Evolutionary conservation across 2,113 vertebrate species (phyloP), one percentile per base, ranked within the genome.

Genomic region (Corythoichthys intestinalis): DNA sequence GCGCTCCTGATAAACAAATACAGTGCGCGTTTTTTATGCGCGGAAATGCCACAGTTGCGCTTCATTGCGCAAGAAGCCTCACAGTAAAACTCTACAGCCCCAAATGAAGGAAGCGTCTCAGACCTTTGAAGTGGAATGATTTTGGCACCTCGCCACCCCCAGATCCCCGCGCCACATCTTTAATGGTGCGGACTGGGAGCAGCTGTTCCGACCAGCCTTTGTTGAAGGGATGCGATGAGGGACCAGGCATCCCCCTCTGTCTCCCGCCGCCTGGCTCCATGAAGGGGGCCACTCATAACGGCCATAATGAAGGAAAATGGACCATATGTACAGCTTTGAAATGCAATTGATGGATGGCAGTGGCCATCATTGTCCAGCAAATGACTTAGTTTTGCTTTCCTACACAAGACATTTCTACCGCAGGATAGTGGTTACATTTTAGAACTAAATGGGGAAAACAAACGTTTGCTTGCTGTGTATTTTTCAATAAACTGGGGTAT

Each of bases 131-230:
- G 82, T 83, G 66, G 70, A 69, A 75, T n/a, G 0, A 8, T 62
- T 79, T 88, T 88, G 88, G 81, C n/a, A 84, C 80, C 78, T 89
- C 82, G 84, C 88, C 91, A 76, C 10, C 28, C 70, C 69, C 74
- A 80, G 2, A 66, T 67, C 54, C 8, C 39, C 50, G 79, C 61
- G 76, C 73, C 75, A 62, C 60, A 74, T 52, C 63, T 34, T 80
- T 78, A 88, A 15, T 87, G 84, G 72, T 78, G 80, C 66, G 73
- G 72, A 71, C 82, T 69, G 75, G 72, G 70, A 87, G 90, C 82
- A 83, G 83, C 81, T 86, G 87, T 84, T 83, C 74, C 66, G 49
- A 62, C 71, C 71, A 69, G 83, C 85, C 87, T 86, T 81, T 91
- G 86, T 91, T 74, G 56, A 14, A 34, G 70, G 66, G 62, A 77